Evolutionary conservation across 2,888 invertebrate genomes (phyloP).

Genomic region (Eupithecia abbreviata): DNA sequence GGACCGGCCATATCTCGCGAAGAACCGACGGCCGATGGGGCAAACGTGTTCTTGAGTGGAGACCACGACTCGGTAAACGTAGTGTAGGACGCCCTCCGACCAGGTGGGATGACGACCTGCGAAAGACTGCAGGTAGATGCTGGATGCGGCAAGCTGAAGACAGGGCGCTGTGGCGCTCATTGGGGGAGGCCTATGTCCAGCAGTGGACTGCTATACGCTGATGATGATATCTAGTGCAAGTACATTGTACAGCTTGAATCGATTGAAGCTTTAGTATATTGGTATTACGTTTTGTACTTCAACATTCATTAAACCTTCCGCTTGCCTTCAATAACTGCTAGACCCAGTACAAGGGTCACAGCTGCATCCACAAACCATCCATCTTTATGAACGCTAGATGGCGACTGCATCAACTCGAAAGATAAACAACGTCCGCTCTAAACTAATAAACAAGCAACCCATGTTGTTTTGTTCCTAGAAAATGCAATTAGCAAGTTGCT

Average conservation of each 20-base stretch:
- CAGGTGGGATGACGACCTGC: too few relatives aligned
- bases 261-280: neutral
- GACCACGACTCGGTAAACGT: too few relatives aligned
- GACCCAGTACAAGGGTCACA: neutral
- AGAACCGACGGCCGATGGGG: too few relatives aligned
- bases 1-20: too few relatives aligned
- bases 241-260: neutral
- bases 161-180: too few relatives aligned
- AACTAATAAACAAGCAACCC: conserved; percentile 40
- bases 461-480: conserved; percentile 43
- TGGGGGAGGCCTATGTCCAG: too few relatives aligned
- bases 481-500: conserved; percentile 44
- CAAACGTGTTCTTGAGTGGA: too few relatives aligned
- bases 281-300: neutral
- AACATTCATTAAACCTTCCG: neutral
- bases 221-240: neutral
- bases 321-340: neutral
- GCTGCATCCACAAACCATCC: conserved; percentile 20
- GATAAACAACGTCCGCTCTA: conserved; percentile 37
- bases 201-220: too few relatives aligned
- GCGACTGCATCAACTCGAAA: conserved; percentile 28
- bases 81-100: too few relatives aligned
- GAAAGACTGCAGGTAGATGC: too few relatives aligned
- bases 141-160: too few relatives aligned
- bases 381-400: conserved; percentile 26